Percentiles rank a stretch among this genome's conserved stretches.
phyloP scores from a whole-genome alignment of 2,888 invertebrate genomes.

The Pycnomerus fuliginosus region DNA sequence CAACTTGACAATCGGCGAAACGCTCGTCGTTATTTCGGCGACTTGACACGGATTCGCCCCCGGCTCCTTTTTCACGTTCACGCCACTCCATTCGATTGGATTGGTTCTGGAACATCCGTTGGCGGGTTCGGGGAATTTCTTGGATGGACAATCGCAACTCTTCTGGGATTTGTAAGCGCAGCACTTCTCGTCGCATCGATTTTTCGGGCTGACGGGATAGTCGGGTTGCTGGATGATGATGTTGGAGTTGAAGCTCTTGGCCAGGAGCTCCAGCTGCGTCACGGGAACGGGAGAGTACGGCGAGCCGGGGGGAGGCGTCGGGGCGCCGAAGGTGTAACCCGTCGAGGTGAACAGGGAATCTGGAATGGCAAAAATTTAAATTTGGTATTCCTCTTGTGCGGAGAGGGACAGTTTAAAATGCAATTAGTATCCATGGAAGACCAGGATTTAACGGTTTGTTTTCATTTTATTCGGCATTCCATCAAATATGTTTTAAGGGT shows the following conservation, averaged over 20 bases:
- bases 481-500: too few relatives aligned
- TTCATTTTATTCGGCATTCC: too few relatives aligned
- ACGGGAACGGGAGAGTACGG: constrained; percentile 69
- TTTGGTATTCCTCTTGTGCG: too few relatives aligned
- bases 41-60: constrained; percentile 52
- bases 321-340: constrained; percentile 65
- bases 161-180: constrained; percentile 33
- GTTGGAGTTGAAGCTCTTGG: constrained; percentile 53
- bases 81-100: constrained; percentile 63
- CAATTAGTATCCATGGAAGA: too few relatives aligned
- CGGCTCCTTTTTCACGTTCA: constrained; percentile 69
- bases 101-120: constrained; percentile 68
- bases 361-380: constrained; percentile 54
- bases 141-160: constrained; percentile 35
- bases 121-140: constrained; percentile 11
- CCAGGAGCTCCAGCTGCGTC: constrained; percentile 65
- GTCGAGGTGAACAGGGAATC: constrained; percentile 69
- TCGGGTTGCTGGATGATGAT: constrained; percentile 53
- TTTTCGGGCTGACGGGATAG: constrained; percentile 42
- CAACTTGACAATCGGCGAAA: constrained; percentile 60
- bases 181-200: constrained; percentile 12
- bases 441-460: too few relatives aligned
- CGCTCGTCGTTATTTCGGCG: constrained; percentile 61
- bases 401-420: too few relatives aligned
- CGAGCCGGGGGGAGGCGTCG: constrained; percentile 64